Percentiles rank a stretch among this genome's conserved stretches.
Evolutionary conservation across 2,888 invertebrate genomes (phyloP).

Genomic region (Leucozona laternaria): DNA sequence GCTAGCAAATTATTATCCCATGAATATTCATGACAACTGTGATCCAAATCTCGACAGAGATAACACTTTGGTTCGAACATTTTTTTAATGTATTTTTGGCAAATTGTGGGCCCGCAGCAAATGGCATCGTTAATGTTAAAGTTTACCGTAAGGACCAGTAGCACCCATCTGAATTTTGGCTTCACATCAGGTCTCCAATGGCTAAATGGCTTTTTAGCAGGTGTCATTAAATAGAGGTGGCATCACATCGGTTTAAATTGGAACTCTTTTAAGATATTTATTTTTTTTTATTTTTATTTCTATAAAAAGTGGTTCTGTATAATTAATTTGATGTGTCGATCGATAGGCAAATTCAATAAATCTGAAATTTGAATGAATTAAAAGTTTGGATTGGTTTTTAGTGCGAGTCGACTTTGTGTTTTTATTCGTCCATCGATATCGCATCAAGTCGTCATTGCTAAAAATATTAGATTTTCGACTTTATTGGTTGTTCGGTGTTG

Average conservation of each 20-base stretch:
- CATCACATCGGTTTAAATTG: conserved; percentile 17
- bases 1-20: conserved; percentile 57
- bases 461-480: conserved; percentile 30
- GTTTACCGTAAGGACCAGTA: conserved; percentile 21
- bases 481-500: conserved; percentile 22
- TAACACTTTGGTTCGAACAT: background rate
- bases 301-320: background rate
- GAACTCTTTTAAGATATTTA: background rate
- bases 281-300: background rate
- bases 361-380: conserved; percentile 43
- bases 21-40: conserved; percentile 54
- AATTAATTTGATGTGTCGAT: conserved; percentile 46
- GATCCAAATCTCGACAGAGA: conserved; percentile 25
- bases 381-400: background rate
- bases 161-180: background rate
- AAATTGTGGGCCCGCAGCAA: background rate
- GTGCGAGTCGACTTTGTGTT: background rate
- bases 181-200: background rate
- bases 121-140: background rate
- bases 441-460: conserved; percentile 15
- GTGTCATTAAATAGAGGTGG: conserved; percentile 46
- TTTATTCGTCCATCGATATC: background rate
- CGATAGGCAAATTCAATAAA: conserved; percentile 44
- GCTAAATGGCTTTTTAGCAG: conserved; percentile 46
- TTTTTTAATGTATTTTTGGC: conserved; percentile 20